Percentiles rank a stretch among this genome's conserved stretches.
phyloP scores from a whole-genome alignment of 2,888 invertebrate genomes.

The Tubulanus polymorphus region DNA sequence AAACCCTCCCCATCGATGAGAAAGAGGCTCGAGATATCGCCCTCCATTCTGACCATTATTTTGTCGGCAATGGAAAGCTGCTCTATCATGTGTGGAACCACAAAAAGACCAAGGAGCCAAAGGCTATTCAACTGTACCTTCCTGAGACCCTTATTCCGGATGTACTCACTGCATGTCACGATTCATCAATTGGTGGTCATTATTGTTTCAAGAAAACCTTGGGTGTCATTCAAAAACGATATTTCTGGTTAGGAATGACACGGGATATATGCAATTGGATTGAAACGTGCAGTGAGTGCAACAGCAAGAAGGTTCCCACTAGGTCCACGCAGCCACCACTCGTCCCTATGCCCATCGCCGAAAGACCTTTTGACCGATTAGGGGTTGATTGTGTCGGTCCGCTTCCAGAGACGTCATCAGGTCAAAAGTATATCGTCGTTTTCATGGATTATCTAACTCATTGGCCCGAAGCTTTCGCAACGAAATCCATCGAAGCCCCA shows the following conservation, averaged over 20 bases:
- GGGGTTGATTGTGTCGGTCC: background rate
- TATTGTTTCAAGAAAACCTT: background rate
- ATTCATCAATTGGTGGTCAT: background rate
- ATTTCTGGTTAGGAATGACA: background rate
- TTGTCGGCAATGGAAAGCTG: too few species aligned
- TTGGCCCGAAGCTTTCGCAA: constrained; percentile 25
- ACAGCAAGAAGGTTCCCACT: background rate
- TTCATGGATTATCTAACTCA: constrained; percentile 18
- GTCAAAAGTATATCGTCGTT: constrained; percentile 18
- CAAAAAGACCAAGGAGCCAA: too few species aligned
- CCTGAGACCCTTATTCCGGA: too few species aligned
- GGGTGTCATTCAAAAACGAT: background rate
- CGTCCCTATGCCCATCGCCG: background rate
- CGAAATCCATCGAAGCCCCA: constrained; percentile 21
- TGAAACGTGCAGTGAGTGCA: background rate
- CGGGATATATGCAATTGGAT: background rate
- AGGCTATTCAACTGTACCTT: too few species aligned
- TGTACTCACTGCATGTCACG: too few species aligned
- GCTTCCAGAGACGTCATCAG: background rate
- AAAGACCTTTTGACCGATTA: background rate
- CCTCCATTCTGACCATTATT: background rate
- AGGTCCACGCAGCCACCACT: background rate
- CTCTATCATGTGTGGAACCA: too few species aligned
- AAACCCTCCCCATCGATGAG: background rate
- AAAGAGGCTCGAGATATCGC: background rate